Conservation (phyloP, 1,140 invertebrate genomes). For the Drosophila murphyi region DNA sequence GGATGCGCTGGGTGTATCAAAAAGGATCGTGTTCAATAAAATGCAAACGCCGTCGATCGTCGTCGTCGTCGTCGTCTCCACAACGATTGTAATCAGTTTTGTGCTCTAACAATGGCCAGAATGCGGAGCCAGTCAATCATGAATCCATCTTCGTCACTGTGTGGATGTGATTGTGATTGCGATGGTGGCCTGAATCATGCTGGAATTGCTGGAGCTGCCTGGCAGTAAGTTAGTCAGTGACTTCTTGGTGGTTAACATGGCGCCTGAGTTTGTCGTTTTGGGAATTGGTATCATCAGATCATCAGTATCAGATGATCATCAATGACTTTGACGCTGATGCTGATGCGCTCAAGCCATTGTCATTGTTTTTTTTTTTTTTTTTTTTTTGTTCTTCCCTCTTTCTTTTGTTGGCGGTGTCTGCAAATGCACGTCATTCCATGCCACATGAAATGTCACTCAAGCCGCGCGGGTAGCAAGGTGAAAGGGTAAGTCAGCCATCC, state of each 20-base stretch:
- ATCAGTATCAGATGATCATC: slow-evolving; percentile 73
- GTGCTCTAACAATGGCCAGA: slow-evolving; percentile 57
- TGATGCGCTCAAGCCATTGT: slow-evolving; percentile 21
- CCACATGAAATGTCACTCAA: slow-evolving; percentile 81
- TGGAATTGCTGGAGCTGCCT: slow-evolving; percentile 18
- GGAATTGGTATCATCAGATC: slow-evolving; percentile 75
- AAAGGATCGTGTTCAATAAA: slow-evolving; percentile 79
- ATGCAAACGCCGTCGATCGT: slow-evolving; percentile 59
- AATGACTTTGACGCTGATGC: slow-evolving; percentile 64
- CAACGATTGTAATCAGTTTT: slow-evolving; percentile 54
- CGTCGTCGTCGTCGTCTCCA: slow-evolving; percentile 17
- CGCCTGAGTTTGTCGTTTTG: slow-evolving; percentile 81
- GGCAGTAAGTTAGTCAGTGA: slow-evolving; percentile 63
- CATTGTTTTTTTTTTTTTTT: slow-evolving; percentile 51
- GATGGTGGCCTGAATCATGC: slow-evolving; percentile 1
- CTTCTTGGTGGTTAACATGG: slow-evolving; percentile 81
- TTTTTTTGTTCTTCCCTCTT: slow-evolving; percentile 13
- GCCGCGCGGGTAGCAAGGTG: not conserved
- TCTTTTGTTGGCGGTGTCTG: slow-evolving; percentile 53
- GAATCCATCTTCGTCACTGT: slow-evolving; percentile 73
- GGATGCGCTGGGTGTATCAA: slow-evolving; percentile 45
- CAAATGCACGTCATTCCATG: slow-evolving; percentile 70
- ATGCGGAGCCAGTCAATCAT: slow-evolving; percentile 45
- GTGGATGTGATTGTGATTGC: slow-evolving; percentile 4
- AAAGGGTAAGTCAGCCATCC: not conserved